These are phyloP conservation scores for Psittacula cyanocephala DNA, from an alignment of 2,113 vertebrate species.

Conservation along the genomic window DNA sequence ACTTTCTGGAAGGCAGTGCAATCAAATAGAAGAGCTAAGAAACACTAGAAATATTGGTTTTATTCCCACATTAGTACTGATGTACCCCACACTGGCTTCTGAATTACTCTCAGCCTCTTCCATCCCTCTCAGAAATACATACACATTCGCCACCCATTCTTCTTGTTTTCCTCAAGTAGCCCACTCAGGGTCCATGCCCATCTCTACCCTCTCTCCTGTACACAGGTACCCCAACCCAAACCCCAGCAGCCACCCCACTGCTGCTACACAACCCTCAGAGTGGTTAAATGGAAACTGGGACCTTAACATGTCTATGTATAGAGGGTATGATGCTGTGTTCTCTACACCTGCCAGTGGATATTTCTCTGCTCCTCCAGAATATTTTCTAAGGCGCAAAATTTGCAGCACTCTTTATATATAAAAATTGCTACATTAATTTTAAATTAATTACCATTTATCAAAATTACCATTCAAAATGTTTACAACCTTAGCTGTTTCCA, in stretches of 20 bases:
- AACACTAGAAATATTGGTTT: background rate
- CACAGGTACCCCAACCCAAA: background rate
- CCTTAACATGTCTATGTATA: background rate
- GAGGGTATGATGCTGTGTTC: background rate
- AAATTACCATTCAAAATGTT: background rate
- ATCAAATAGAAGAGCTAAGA: background rate
- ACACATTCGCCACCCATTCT: rapidly evolving
- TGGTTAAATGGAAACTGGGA: background rate
- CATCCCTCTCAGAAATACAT: background rate
- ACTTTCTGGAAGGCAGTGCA: background rate
- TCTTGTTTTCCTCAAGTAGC: background rate
- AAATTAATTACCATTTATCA: background rate
- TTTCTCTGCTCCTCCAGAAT: background rate
- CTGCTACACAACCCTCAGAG: background rate
- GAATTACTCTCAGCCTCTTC: background rate
- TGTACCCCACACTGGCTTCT: background rate
- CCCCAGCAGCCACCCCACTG: background rate
- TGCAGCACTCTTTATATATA: background rate
- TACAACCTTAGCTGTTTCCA: background rate
- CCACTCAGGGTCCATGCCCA: background rate
- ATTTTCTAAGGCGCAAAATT: background rate
- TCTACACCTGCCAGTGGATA: background rate
- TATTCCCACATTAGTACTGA: background rate
- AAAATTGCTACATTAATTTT: background rate
- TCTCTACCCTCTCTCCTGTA: background rate